Evolutionary conservation across 2,888 invertebrate species (phyloP).

Genomic region (Dasysyrphus albostriatus): DNA sequence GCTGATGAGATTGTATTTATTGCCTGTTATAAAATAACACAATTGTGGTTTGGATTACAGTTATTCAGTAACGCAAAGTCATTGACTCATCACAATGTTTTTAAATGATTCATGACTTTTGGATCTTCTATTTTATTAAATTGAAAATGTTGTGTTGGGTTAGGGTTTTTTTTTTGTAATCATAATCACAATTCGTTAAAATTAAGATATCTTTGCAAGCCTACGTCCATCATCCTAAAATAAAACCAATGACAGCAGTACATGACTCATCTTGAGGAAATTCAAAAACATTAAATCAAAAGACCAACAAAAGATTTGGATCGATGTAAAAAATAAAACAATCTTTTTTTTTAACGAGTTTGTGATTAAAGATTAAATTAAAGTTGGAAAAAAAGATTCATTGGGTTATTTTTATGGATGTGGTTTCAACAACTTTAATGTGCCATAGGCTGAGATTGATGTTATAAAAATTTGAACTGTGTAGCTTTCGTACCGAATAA

Average conservation of each 20-base stretch:
- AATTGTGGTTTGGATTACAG: constrained; percentile 12
- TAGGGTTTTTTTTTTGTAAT: not conserved
- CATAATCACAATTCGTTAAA: constrained; percentile 33
- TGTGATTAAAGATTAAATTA: not conserved
- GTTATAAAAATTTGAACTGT: not conserved
- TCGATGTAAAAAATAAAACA: not conserved
- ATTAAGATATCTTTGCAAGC: not conserved
- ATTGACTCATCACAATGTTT: constrained; percentile 2
- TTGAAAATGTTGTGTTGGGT: too few relatives aligned
- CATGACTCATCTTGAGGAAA: constrained; percentile 8
- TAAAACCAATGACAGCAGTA: not conserved
- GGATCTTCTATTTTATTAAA: not conserved
- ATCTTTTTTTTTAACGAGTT: not conserved
- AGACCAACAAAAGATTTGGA: not conserved
- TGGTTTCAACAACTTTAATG: not conserved
- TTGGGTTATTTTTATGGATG: constrained; percentile 16
- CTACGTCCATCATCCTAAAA: not conserved
- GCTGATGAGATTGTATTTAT: constrained; percentile 15
- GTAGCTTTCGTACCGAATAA: not conserved
- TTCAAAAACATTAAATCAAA: not conserved
- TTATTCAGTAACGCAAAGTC: not conserved
- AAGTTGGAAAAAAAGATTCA: not conserved
- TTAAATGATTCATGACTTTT: constrained; percentile 17
- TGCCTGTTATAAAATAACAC: not conserved
- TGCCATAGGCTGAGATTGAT: not conserved